Percentiles rank a stretch among this genome's conserved stretches.
These are phyloP conservation scores for Gambelia wislizenii DNA, from an alignment of 2,797 vertebrate species.

Conservation along the genomic window DNA sequence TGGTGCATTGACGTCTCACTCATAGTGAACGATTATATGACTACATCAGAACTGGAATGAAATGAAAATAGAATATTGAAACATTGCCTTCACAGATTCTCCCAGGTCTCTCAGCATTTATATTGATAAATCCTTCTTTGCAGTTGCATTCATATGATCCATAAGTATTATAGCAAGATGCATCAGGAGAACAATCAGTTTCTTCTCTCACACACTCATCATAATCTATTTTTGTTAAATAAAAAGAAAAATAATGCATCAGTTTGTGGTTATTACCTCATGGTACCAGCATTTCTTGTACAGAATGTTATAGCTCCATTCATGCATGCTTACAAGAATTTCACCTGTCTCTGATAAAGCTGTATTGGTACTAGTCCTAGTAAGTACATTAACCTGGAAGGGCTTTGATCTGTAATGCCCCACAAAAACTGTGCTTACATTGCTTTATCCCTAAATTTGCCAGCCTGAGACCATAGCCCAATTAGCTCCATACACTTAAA, in stretches of 20 bases:
- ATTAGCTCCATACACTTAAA: not conserved
- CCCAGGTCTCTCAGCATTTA: conserved; percentile 75
- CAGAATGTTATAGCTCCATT: accelerated
- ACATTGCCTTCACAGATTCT: conserved; percentile 83
- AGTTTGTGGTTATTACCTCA: conserved; percentile 21
- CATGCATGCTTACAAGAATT: not conserved
- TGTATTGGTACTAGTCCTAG: not conserved
- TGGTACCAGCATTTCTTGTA: not conserved
- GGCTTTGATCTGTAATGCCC: not conserved
- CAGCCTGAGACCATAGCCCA: not conserved
- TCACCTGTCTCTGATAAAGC: not conserved
- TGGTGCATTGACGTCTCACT: too few species aligned
- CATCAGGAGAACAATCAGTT: conserved; percentile 82
- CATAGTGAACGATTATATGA: not conserved
- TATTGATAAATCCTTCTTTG: conserved; percentile 69
- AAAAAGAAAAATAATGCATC: not conserved
- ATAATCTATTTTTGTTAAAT: conserved; percentile 74
- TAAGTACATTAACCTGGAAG: not conserved
- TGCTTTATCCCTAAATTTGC: not conserved
- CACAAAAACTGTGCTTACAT: not conserved
- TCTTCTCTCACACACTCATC: conserved; percentile 81
- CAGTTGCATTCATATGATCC: conserved; percentile 85
- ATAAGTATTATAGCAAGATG: conserved; percentile 81
- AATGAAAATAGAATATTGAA: not conserved
- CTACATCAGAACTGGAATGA: not conserved